These are phyloP conservation scores for Zelostemma sp. DNA, from an alignment of 1,140 invertebrate species.

Conservation along the genomic window DNA sequence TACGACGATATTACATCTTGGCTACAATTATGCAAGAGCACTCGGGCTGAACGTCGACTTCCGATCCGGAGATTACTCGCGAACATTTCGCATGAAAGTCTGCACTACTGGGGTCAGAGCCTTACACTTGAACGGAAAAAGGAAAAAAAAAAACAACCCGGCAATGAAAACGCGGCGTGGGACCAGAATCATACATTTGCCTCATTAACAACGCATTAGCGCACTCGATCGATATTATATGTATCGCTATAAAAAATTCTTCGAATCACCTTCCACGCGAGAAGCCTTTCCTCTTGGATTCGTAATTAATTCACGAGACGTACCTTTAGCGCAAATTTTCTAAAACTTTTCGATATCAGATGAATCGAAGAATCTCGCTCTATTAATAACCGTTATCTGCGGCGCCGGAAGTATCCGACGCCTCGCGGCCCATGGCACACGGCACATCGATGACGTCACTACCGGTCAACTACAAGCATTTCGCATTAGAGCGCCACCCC, in stretches of 20 bases:
- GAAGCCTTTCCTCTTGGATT: too few species aligned
- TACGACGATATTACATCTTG: slow-evolving; percentile 2
- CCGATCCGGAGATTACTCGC: neutral
- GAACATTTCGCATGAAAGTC: too few species aligned
- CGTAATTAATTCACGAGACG: too few species aligned
- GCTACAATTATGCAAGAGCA: slow-evolving; percentile 28
- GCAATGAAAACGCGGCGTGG: too few species aligned
- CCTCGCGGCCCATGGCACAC: slow-evolving; percentile 24
- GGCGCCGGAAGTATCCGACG: slow-evolving; percentile 55
- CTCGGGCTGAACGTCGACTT: neutral
- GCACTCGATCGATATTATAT: too few species aligned
- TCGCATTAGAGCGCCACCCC: slow-evolving; percentile 62
- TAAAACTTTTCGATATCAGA: slow-evolving; percentile 18
- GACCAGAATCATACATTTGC: too few species aligned
- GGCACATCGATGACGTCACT: slow-evolving; percentile 62
- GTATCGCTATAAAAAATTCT: too few species aligned
- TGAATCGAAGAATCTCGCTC: slow-evolving; percentile 37
- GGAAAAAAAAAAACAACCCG: too few species aligned
- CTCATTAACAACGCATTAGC: too few species aligned
- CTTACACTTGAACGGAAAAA: too few species aligned
- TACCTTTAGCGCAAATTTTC: slow-evolving; percentile 2
- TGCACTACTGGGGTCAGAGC: too few species aligned
- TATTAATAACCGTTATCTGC: slow-evolving; percentile 68
- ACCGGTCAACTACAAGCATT: slow-evolving; percentile 69
- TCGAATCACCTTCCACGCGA: too few species aligned